Base-by-base conservation (phyloP, 2,888 invertebrate species). In the Drosophila anomelani region DNA sequence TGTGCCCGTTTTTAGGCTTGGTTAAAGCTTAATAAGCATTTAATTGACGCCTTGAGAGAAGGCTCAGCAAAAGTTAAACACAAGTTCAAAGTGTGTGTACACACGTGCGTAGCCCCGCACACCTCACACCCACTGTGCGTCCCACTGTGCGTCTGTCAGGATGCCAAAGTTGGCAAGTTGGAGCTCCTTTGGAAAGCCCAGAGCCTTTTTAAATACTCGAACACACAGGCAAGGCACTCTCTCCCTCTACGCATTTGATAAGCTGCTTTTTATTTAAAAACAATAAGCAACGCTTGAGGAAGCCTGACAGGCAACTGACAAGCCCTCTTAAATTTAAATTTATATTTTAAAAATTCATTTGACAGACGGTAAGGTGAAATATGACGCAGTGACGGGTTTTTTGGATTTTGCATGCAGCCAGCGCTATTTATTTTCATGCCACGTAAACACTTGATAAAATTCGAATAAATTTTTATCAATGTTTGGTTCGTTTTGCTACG, bases 401-500 rank as follows among this genome's bases (percentile, higher is more conserved):
- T 68, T 29, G 81, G 73, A 73, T 75, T 63, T 80, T 83, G 57
- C 73, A 79, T 49, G 44, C 43, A 23, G 15, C 17, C 15, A 10
- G n/a, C 32, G 36, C 44, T 53, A 46, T 74, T 51, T 58, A 36
- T 73, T 57, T 81, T 77, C 74, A 76, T 85, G 81, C 81, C 71
- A 75, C 81, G 85, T 81, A 88, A 85, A 88, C 86, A 88, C 84
- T 88, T 83, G 88, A 83, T 88, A 85, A 85, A 85, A 85, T 75
- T 88, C 78, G 77, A 81, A 85, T 85, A 85, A 83, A 85, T 88
- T 83, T 83, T 78, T 80, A 85, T 85, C 64, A 75, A 76, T 77
- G 54, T 43, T 66, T 46, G 75, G 76, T 81, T 81, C 88, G 83
- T 81, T 81, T 80, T 83, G 83, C 79, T 76, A 62, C 72, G 62